Conservation (phyloP, 64 coral and sea anemone species). For the Exaiptasia diaphana region DNA sequence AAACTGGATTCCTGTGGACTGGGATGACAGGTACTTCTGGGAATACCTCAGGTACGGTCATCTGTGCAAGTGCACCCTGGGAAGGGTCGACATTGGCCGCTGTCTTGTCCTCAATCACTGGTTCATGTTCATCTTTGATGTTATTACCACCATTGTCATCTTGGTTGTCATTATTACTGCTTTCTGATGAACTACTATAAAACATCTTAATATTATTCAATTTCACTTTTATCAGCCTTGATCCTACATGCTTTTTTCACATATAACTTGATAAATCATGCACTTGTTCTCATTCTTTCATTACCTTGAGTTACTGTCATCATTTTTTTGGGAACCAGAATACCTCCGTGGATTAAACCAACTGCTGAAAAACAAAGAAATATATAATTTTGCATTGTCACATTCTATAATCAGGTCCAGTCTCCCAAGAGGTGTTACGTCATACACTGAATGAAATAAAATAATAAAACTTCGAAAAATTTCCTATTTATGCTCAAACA, state of each 20-base stretch:
- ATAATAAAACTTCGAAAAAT: too few relatives aligned
- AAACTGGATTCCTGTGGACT: conserved; percentile 95
- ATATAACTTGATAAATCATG: too few relatives aligned
- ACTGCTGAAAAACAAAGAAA: not conserved
- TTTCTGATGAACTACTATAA: conserved; percentile 36
- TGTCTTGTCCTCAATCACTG: conserved; percentile 86
- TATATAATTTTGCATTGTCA: too few relatives aligned
- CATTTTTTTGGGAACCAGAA: conserved; percentile 44
- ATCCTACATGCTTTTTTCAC: too few relatives aligned
- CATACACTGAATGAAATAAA: too few relatives aligned
- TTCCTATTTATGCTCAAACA: too few relatives aligned
- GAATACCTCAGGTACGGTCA: conserved; percentile 86
- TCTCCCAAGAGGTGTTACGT: too few relatives aligned
- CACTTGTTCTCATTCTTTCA: too few relatives aligned
- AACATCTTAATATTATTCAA: not conserved
- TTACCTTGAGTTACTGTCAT: conserved; percentile 49
- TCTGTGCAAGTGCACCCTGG: conserved; percentile 62
- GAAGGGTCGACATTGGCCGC: conserved; percentile 51
- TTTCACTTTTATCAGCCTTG: not conserved
- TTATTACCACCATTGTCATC: conserved; percentile 65
- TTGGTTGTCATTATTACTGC: conserved; percentile 42
- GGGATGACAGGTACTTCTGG: conserved; percentile 87
- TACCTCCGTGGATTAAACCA: conserved; percentile 68
- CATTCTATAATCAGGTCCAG: too few relatives aligned
- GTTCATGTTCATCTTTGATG: conserved; percentile 50